A percentile compares a stretch with the other conserved stretches of the same genome.
Conservation (phyloP, 2,113 vertebrate species). For the Coregonus clupeaformis region DNA sequence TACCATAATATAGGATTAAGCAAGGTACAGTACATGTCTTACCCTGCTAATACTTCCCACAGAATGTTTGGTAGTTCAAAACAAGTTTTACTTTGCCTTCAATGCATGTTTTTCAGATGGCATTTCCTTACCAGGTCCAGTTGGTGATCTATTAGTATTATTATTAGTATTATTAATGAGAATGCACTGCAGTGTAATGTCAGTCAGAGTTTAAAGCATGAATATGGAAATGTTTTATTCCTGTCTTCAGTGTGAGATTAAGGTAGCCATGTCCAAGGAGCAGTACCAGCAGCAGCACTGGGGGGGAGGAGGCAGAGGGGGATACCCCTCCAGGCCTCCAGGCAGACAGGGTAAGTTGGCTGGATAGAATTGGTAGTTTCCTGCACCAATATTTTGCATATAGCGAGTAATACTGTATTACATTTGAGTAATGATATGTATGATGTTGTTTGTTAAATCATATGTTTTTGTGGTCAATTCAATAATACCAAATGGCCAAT, state of each 20-base stretch:
- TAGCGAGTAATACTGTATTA: neutral
- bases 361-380: neutral
- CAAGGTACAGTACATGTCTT: conserved; percentile 78
- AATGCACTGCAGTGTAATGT: no score
- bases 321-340: conserved; percentile 85
- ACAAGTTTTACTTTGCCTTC: neutral
- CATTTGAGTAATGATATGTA: neutral
- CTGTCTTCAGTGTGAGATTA: conserved; percentile 90
- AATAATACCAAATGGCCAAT: neutral
- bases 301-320: conserved; percentile 83
- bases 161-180: neutral
- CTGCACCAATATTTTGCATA: neutral
- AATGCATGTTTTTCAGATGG: neutral
- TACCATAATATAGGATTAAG: conserved; percentile 98
- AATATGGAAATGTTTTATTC: neutral
- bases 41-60: neutral
- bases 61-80: neutral
- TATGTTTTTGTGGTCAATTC: neutral
- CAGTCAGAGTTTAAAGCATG: neutral
- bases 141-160: neutral
- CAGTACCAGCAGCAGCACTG: conserved; percentile 98
- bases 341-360: conserved; percentile 82
- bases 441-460: neutral
- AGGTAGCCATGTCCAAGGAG: conserved; percentile 98
- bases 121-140: neutral